These are phyloP conservation scores for Pelochelys cantorii DNA, from an alignment of 2,797 vertebrate species.

Conservation along the genomic window DNA sequence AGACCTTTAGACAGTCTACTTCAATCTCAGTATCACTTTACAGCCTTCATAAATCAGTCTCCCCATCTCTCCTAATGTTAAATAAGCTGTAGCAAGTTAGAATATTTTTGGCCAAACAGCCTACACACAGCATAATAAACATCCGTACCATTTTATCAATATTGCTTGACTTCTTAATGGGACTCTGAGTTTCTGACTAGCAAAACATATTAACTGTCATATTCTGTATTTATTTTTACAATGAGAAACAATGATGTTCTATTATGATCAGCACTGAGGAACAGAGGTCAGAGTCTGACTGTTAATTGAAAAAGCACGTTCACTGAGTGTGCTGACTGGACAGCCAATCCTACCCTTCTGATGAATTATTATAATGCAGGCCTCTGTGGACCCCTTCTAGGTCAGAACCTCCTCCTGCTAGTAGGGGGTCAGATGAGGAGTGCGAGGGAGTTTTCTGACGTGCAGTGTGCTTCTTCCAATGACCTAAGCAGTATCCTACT, in stretches of 20 bases:
- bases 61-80: constrained; percentile 70
- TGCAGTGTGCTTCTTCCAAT: neutral
- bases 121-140: constrained; percentile 73
- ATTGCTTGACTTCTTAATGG: constrained; percentile 76
- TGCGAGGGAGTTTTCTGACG: neutral
- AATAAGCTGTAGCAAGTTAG: constrained; percentile 79
- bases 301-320: constrained; percentile 70
- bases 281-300: constrained; percentile 56
- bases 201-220: constrained; percentile 82
- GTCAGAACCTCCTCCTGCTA: fast-evolving
- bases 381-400: neutral
- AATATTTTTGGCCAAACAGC: constrained; percentile 72
- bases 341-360: neutral
- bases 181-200: constrained; percentile 75
- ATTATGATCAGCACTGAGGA: constrained; percentile 64
- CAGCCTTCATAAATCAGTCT: constrained; percentile 75
- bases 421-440: neutral
- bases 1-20: constrained; percentile 73
- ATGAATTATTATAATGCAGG: neutral
- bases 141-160: constrained; percentile 77
- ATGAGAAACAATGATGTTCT: constrained; percentile 76
- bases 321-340: constrained; percentile 11
- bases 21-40: constrained; percentile 76
- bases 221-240: constrained; percentile 80
- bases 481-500: neutral